Evolutionary conservation across 2,797 vertebrate species (phyloP).

Genomic region (Hoplostethus mediterraneus): DNA sequence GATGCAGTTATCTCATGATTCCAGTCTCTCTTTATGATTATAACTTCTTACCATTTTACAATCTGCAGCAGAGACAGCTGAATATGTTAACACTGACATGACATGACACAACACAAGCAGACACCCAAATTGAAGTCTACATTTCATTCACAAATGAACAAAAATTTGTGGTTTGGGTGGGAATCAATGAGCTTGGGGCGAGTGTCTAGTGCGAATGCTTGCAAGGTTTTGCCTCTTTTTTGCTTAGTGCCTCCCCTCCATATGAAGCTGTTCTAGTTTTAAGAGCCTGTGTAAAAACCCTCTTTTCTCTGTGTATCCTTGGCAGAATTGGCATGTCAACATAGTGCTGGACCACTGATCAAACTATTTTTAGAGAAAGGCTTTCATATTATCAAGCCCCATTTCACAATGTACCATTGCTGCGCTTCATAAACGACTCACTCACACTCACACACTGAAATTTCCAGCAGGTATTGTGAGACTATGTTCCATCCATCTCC

Average conservation of each 20-base stretch:
- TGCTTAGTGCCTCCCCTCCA: constrained; percentile 36
- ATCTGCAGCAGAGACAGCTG: background rate
- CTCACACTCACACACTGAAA: background rate
- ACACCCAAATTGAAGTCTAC: constrained; percentile 32
- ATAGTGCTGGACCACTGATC: constrained; percentile 10
- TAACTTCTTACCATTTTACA: background rate
- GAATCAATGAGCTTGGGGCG: constrained; percentile 24
- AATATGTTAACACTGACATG: constrained; percentile 48
- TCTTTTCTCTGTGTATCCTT: background rate
- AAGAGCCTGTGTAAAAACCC: constrained; percentile 16
- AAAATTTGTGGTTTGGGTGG: constrained; percentile 5
- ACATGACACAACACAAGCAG: constrained; percentile 33
- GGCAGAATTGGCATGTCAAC: constrained; percentile 2
- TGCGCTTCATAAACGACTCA: constrained; percentile 17
- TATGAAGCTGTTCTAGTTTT: constrained; percentile 8
- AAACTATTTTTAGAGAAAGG: constrained; percentile 9
- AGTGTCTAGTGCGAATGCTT: too few species aligned
- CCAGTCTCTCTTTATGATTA: background rate
- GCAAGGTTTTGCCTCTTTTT: constrained; percentile 17
- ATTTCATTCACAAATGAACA: constrained; percentile 33
- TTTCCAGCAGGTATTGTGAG: constrained; percentile 26
- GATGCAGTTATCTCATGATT: constrained; percentile 42
- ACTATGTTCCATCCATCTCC: constrained; percentile 12
- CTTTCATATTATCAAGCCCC: background rate
- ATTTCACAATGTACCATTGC: background rate